Percentiles rank a stretch among this genome's conserved stretches.
These are phyloP conservation scores for Galaxea fascicularis DNA, from an alignment of 92 coral and sea anemone species.

Conservation along the genomic window DNA sequence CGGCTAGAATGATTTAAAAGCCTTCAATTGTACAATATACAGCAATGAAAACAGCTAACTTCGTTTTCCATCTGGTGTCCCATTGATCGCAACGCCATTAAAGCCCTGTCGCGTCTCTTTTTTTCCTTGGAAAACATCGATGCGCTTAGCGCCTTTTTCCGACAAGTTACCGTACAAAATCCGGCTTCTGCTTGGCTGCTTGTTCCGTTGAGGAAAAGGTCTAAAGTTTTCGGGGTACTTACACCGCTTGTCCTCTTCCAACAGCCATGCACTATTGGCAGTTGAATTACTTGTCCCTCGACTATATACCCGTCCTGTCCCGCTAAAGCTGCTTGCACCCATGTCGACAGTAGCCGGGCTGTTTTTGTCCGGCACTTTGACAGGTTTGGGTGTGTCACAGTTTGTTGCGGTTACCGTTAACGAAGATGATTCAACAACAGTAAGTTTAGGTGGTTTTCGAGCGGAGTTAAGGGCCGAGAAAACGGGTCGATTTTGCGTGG, in stretches of 20 bases:
- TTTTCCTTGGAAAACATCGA: constrained; percentile 79
- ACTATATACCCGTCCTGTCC: constrained; percentile 43
- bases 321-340: constrained; percentile 16
- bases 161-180: constrained; percentile 87
- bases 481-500: constrained; percentile 42
- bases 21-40: too few species aligned
- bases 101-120: constrained; percentile 59
- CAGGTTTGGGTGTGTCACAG: constrained; percentile 37
- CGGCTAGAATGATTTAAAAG: too few species aligned
- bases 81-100: constrained; percentile 37
- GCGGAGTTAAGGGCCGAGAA: constrained; percentile 47
- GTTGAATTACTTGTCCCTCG: constrained; percentile 6
- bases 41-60: constrained; percentile 9
- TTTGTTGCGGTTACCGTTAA: constrained; percentile 31
- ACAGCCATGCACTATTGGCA: constrained; percentile 75
- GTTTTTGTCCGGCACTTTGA: constrained; percentile 68
- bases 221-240: constrained; percentile 88
- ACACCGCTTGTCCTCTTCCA: constrained; percentile 88
- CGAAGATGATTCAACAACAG: constrained; percentile 47
- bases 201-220: constrained; percentile 92
- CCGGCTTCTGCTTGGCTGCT: constrained; percentile 74
- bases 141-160: constrained; percentile 79
- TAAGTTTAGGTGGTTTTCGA: constrained; percentile 42
- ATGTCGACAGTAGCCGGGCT: constrained; percentile 75
- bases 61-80: constrained; percentile 31